phyloP scores from a whole-genome alignment of 2,888 invertebrate species.

The Nesidiocoris tenuis region DNA sequence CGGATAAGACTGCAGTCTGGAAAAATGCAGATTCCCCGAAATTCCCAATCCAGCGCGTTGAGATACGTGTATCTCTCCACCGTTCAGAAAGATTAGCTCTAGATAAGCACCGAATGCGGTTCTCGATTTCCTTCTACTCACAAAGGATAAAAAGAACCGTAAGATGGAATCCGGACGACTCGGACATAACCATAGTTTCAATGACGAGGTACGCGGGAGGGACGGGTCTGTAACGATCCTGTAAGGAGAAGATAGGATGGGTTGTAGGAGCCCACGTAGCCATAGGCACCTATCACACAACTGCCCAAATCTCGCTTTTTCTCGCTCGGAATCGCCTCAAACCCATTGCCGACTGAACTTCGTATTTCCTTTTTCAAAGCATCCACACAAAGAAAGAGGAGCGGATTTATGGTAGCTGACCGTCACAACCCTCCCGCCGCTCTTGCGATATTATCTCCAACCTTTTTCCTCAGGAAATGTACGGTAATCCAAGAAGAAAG shows the following conservation, averaged over 20 bases:
- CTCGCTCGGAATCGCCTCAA: background rate
- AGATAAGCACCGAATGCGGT: no score
- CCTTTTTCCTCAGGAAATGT: background rate
- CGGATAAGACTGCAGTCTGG: no score
- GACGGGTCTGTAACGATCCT: background rate
- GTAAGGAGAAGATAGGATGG: background rate
- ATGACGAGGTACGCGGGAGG: background rate
- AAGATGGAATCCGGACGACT: background rate
- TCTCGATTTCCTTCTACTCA: background rate
- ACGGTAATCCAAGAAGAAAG: background rate
- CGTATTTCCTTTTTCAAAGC: background rate
- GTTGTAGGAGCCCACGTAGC: background rate
- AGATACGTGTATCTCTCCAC: no score
- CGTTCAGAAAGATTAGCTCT: no score
- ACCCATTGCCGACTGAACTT: background rate
- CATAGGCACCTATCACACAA: background rate
- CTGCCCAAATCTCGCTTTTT: background rate
- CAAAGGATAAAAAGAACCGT: background rate
- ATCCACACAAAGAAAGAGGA: background rate
- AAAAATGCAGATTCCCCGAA: no score
- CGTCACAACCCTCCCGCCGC: background rate
- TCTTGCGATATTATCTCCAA: background rate
- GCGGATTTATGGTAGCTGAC: background rate
- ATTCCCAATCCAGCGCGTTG: no score
- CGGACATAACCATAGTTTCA: background rate